A percentile compares a stretch with the other conserved stretches of the same genome.
Conservation (phyloP, 2,797 vertebrate genomes). For the Sylvilagus floridanus region DNA sequence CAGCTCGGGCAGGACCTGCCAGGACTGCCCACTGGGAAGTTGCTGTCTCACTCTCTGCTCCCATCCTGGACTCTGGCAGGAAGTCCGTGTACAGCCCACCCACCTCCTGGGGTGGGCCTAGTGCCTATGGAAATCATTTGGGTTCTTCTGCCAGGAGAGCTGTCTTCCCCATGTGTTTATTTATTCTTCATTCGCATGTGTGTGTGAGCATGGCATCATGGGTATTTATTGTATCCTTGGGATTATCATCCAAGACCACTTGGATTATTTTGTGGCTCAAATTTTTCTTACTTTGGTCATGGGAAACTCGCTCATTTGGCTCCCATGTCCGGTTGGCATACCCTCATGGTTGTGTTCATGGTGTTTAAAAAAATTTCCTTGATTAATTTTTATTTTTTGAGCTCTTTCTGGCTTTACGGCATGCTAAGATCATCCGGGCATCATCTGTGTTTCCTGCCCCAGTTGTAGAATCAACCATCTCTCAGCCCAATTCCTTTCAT, state of each 20-base stretch:
- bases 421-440: not conserved
- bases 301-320: not conserved
- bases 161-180: not conserved
- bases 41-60: not conserved
- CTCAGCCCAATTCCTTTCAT: not conserved
- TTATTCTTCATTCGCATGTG: not conserved
- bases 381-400: not conserved
- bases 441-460: not conserved
- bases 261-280: not conserved
- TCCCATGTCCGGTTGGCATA: not conserved
- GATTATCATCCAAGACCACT: not conserved
- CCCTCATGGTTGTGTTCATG: not conserved
- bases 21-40: not conserved
- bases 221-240: not conserved
- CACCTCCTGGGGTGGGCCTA: too few relatives aligned
- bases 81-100: not conserved
- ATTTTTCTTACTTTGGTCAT: not conserved
- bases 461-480: not conserved
- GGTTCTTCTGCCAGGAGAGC: not conserved
- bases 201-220: accelerated
- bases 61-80: not conserved
- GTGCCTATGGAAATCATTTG: not conserved
- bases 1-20: not conserved
- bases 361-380: not conserved
- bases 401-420: not conserved